Conservation (phyloP, 1,140 invertebrate species). For the Drosophila novamexicana region DNA sequence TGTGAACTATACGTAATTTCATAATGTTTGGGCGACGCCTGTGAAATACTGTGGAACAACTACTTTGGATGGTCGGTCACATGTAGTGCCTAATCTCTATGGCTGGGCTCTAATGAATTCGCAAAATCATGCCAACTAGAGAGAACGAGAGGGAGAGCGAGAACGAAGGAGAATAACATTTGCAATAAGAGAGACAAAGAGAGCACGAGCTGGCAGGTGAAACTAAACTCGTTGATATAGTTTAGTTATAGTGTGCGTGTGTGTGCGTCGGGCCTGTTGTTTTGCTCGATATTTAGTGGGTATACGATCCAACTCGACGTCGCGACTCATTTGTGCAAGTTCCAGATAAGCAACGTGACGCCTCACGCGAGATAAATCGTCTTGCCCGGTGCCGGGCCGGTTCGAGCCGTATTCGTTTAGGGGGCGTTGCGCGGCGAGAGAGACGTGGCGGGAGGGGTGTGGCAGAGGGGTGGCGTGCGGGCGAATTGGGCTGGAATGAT, state of each 20-base stretch:
- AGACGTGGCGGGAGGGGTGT: background rate
- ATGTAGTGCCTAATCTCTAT: constrained; percentile 35
- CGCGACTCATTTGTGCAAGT: constrained; percentile 44
- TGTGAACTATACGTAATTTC: constrained; percentile 9
- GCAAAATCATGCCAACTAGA: constrained; percentile 30
- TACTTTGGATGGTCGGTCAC: constrained; percentile 15
- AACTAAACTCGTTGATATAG: constrained; percentile 32
- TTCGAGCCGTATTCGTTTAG: background rate
- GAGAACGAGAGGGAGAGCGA: background rate
- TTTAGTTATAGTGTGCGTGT: constrained; percentile 15
- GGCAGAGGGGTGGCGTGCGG: background rate
- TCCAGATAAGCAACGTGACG: constrained; percentile 74
- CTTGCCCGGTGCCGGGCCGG: constrained; percentile 3
- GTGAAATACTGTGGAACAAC: background rate
- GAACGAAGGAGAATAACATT: background rate
- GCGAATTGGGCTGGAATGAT: background rate
- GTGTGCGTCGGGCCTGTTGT: constrained; percentile 33
- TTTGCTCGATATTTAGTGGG: constrained; percentile 46
- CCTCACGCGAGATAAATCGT: constrained; percentile 71
- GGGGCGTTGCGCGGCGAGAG: background rate
- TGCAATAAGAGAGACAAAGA: background rate
- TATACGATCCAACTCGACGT: constrained; percentile 8
- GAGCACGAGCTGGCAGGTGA: constrained; percentile 31
- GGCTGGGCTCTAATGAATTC: constrained; percentile 18
- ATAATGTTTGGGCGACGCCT: constrained; percentile 16